Evolutionary conservation across 2,888 invertebrate species (phyloP), one percentile per base, ranked within the genome.

Genomic region (Rotaria macrura): DNA sequence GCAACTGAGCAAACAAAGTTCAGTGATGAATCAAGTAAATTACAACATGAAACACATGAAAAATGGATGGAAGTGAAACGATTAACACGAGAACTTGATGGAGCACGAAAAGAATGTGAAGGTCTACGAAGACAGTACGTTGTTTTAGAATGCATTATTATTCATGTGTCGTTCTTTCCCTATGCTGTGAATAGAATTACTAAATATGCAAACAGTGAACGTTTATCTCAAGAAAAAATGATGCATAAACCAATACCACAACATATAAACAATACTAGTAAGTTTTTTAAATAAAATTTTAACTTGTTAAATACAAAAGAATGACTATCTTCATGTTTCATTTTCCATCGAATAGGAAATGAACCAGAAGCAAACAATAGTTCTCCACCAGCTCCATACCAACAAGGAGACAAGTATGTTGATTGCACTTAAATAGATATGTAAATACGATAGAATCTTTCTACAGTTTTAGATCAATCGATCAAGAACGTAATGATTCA

Each of bases 151-250:
- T 49, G 9, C 17, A 14, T 14, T 12, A 49, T 49, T 49, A 49
- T 49, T 9, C 17, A 49, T 12, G 14, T 49, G 4, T 49, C 4
- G 17, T 17, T 49, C 49, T 17, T 43, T 49, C 14, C 17, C 4
- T 49, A 4, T 49, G 17, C 17, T 49, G 14, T 7, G 2, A 14
- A 40, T 79, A 79, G 79, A 79, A 79, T 43, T 4, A 43, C 43
- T 79, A 79, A 79, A 79, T 79, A 79, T 43, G 79, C 38, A 12
- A 43, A 79, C n/a, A 79, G n/a, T 79, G 79, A 79, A 25, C 79
- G 79, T 43, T 43, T 14, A 40, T 79, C 79, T 38, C 79, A n/a
- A 14, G 79, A 79, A 14, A 79, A 79, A 25, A 43, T n/a, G 14
- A 79, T 79, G 79, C 34, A 38, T 65, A 79, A 43, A 43, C 79